Evolutionary conservation across 2,797 vertebrate genomes (phyloP), one percentile per base, ranked within the genome.

Genomic region (Gymnocypris eckloni): DNA sequence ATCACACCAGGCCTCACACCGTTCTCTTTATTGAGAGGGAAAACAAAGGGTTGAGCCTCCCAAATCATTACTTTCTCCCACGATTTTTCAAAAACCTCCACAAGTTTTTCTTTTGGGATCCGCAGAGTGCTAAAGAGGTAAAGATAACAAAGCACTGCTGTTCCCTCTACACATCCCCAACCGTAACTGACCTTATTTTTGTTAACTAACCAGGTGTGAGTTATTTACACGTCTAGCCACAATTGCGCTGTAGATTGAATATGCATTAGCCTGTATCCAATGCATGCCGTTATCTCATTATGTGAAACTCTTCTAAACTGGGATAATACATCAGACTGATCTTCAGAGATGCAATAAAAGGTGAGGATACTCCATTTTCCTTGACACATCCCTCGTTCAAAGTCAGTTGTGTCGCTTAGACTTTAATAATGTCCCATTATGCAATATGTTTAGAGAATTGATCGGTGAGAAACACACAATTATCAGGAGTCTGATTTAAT

Each of bases 1-100:
- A 99, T 99, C 98, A 99, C 96, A 93, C 92, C 81, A 92, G 93
- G 92, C 93, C 96, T 95, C 95, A 95, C 97, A 97, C 97, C 96
- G 94, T 96, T 97, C 93, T 96, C 96, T 98, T 99, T 98, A 98
- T 98, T 97, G 98, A 98, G 97, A 97, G 97, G 96, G 96, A 98
- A 98, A 98, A 98, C 97, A 99, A 97, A 98, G 97, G 97, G 94
- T 97, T 98, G 96, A 98, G 97, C 94, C 94, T 93, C 89, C 95
- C 96, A 97, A 98, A 97, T 98, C 97, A 98, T 98, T 99, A 98
- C 96, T 97, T 83, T 97, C 96, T 96, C 94, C 88, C 93, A 96
- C 96, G 91, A 98, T 98, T 98, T 98, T 98, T 98, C 97, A 99
- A 92, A 91, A 89, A 87, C 92, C 94, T 92, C 95, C 96, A 97